phyloP scores from a whole-genome alignment of 2,888 invertebrate species.

The Syrphus vitripennis region DNA sequence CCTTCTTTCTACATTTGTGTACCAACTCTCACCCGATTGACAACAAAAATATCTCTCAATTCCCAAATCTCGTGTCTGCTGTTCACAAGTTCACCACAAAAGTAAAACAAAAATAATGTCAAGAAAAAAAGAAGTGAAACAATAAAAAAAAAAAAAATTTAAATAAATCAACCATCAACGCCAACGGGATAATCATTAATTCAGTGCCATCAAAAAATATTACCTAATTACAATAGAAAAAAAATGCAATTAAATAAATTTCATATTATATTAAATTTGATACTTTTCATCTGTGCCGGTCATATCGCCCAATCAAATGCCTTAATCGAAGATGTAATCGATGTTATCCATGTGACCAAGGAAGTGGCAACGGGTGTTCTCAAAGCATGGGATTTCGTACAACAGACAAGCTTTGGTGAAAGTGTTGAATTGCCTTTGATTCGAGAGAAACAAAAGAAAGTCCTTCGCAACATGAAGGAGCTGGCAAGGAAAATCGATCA shows the following conservation, averaged over 20 bases:
- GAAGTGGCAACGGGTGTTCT: conserved; percentile 84
- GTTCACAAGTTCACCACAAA: not conserved
- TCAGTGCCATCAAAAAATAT: conserved; percentile 31
- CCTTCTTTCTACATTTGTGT: conserved; percentile 19
- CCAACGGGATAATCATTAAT: not conserved
- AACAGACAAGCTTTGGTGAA: conserved; percentile 82
- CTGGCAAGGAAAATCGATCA: conserved; percentile 79
- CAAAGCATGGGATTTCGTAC: conserved; percentile 85
- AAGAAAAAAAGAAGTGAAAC: conserved; percentile 15
- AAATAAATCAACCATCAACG: conserved; percentile 28
- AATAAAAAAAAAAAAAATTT: conserved; percentile 13
- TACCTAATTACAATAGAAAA: not conserved
- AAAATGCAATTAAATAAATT: conserved; percentile 47
- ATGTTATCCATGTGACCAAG: conserved; percentile 83
- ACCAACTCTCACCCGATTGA: conserved; percentile 24
- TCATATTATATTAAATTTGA: not conserved
- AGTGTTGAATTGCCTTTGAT: conserved; percentile 85
- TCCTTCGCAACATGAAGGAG: conserved; percentile 82
- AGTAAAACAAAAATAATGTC: not conserved
- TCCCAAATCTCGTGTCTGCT: not conserved
- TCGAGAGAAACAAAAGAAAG: conserved; percentile 84
- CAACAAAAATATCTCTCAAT: not conserved
- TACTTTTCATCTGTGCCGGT: conserved; percentile 27
- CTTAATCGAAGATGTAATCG: conserved; percentile 84
- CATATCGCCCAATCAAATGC: conserved; percentile 78